Conservation (phyloP, 2,113 vertebrate species). For the Agelaius tricolor region DNA sequence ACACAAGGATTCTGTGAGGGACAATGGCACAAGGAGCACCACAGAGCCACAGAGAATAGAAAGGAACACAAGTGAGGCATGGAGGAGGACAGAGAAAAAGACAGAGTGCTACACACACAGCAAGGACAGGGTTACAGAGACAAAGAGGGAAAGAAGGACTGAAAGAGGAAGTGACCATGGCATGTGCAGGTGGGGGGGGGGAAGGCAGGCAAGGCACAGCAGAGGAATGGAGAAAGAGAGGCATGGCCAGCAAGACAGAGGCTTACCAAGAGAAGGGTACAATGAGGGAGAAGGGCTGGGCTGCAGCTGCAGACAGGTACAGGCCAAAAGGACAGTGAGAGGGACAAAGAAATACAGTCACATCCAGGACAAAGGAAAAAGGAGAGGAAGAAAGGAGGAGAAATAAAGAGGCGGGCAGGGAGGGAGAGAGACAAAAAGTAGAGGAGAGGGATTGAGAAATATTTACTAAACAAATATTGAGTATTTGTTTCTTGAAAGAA, state of each 20-base stretch:
- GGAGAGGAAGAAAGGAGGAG: not conserved
- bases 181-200: not conserved
- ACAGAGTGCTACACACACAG: not conserved
- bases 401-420: not conserved
- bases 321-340: not conserved
- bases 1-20: not conserved
- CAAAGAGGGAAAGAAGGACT: not conserved
- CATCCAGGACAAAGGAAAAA: not conserved
- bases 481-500: not conserved
- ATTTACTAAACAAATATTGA: not conserved
- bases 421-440: not conserved
- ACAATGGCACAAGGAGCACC: not conserved
- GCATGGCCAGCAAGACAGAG: not conserved
- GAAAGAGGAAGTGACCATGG: not conserved
- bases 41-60: not conserved
- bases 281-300: not conserved
- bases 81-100: not conserved
- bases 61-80: not conserved
- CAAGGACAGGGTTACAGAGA: not conserved
- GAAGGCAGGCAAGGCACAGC: not conserved
- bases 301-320: not conserved
- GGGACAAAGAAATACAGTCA: not conserved
- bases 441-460: not conserved
- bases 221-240: not conserved
- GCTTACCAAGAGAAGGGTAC: not conserved